Percentiles rank a stretch among this genome's conserved stretches.
These are phyloP conservation scores for Siderastrea radians DNA, from an alignment of 92 coral and sea anemone genomes.

Conservation along the genomic window DNA sequence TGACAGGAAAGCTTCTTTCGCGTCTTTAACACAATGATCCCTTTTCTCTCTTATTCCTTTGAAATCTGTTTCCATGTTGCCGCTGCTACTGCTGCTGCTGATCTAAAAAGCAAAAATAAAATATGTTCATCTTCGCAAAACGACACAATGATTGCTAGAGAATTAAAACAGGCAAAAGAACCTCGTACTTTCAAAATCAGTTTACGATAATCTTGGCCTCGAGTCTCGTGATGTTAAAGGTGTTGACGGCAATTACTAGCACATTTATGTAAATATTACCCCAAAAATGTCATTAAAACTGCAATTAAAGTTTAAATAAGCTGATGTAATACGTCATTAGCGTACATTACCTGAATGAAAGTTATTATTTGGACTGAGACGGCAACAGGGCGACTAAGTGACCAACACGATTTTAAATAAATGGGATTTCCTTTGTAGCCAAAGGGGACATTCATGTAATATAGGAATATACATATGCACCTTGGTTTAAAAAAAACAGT, in stretches of 20 bases:
- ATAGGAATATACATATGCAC: no score
- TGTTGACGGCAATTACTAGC: background rate
- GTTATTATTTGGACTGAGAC: background rate
- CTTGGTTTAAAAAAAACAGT: no score
- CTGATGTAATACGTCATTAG: constrained; percentile 5
- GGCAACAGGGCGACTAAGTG: background rate
- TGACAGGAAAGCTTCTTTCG: constrained; percentile 6
- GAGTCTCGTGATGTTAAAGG: background rate
- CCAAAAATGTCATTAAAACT: background rate
- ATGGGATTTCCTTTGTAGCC: no score
- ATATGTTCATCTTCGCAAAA: background rate
- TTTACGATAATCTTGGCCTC: background rate
- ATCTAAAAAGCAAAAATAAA: background rate
- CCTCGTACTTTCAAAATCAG: background rate
- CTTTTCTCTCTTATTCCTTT: constrained; percentile 1
- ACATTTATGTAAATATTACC: background rate
- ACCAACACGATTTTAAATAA: background rate
- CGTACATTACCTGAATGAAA: no score
- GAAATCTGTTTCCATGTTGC: constrained; percentile 31
- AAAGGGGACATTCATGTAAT: background rate
- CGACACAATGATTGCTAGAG: background rate
- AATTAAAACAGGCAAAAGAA: background rate
- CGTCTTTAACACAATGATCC: constrained; percentile 3
- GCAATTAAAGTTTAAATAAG: background rate
- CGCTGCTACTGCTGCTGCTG: background rate